A percentile compares a stretch with the other conserved stretches of the same genome.
Evolutionary conservation across 1,140 invertebrate species (phyloP).

Genomic region (Saxidomus purpurata): DNA sequence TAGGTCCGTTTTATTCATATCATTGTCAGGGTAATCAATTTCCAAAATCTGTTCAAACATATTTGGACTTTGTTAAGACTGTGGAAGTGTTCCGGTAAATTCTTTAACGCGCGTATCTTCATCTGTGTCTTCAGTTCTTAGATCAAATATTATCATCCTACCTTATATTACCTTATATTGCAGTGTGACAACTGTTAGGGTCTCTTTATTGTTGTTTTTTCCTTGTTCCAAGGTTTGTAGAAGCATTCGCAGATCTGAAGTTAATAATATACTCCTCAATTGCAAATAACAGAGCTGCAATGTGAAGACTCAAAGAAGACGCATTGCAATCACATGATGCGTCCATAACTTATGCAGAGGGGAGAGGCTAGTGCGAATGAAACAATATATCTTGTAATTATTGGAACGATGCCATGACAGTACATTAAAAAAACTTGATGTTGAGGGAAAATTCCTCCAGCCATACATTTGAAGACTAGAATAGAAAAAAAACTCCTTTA

Average conservation of each 20-base stretch:
- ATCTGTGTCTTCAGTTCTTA: neutral
- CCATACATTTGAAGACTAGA: neutral
- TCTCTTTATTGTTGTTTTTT: neutral
- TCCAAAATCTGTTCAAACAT: neutral
- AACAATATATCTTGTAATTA: neutral
- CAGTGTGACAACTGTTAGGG: neutral
- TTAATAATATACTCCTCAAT: constrained; percentile 3
- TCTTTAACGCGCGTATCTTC: neutral
- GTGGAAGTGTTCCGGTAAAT: neutral
- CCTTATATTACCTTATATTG: neutral
- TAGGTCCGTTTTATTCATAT: neutral
- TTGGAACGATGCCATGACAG: neutral
- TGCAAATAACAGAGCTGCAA: constrained; percentile 22
- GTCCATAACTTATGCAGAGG: neutral
- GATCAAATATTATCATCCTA: neutral
- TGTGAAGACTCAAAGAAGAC: neutral
- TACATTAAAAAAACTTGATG: neutral
- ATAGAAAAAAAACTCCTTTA: neutral
- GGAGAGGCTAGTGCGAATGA: neutral
- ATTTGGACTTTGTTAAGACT: neutral
- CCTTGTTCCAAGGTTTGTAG: neutral
- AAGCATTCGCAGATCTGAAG: neutral
- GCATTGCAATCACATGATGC: constrained; percentile 30
- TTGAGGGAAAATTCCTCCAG: neutral
- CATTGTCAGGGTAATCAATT: neutral